These are phyloP conservation scores for Neogale vison DNA, from an alignment of 2,113 vertebrate genomes.

Conservation along the genomic window DNA sequence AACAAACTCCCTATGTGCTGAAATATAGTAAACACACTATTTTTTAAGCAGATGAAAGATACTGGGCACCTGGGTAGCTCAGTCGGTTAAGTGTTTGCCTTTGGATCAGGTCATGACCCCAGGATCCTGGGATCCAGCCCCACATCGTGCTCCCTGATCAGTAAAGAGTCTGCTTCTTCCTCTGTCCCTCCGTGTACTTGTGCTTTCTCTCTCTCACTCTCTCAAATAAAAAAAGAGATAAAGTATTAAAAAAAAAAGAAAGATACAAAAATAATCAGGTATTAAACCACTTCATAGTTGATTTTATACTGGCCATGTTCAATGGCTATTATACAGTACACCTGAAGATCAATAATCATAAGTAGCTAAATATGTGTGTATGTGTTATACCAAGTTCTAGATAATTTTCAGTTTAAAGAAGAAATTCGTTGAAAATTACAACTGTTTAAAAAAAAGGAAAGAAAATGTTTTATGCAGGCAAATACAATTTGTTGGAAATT, in stretches of 20 bases:
- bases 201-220: background rate
- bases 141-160: background rate
- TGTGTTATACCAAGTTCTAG: background rate
- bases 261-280: background rate
- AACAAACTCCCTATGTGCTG: background rate
- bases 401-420: background rate
- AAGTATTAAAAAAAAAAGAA: background rate
- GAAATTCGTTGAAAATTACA: background rate
- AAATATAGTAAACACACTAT: background rate
- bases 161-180: background rate
- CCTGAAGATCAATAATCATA: background rate
- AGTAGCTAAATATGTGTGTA: background rate
- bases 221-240: no score
- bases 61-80: background rate
- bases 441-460: background rate
- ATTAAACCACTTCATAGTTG: background rate
- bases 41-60: background rate
- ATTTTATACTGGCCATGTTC: background rate
- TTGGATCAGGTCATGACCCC: background rate
- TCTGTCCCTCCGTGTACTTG: background rate
- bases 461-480: background rate
- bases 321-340: background rate
- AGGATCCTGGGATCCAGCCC: background rate
- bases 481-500: background rate
- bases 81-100: background rate